Evolutionary conservation across 2,113 vertebrate genomes (phyloP).

Genomic region (Pygoscelis antarcticus): DNA sequence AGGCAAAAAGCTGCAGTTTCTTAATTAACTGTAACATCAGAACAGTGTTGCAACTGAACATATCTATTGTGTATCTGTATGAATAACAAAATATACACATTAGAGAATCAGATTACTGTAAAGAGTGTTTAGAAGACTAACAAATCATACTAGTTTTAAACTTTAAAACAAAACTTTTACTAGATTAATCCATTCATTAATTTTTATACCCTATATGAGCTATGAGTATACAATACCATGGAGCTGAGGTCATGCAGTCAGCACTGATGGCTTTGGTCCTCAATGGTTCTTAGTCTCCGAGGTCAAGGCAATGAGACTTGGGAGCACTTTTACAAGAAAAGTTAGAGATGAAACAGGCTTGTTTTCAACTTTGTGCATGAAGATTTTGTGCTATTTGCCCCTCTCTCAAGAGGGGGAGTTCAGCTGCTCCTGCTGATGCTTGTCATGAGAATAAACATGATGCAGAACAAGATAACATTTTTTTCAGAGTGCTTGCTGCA

Average conservation of each 20-base stretch:
- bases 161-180: not conserved
- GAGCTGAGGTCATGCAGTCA: not conserved
- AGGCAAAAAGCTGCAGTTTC: not conserved
- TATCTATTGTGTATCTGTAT: not conserved
- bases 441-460: not conserved
- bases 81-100: not conserved
- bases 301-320: not conserved
- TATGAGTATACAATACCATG: not conserved
- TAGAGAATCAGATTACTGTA: not conserved
- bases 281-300: not conserved
- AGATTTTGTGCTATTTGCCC: not conserved
- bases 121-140: not conserved
- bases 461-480: not conserved
- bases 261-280: not conserved
- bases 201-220: not conserved
- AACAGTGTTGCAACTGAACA: not conserved
- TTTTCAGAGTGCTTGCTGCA: not conserved
- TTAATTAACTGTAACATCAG: not conserved
- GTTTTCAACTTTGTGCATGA: not conserved
- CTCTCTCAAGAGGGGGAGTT: not conserved
- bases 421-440: not conserved
- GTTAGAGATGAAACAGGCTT: not conserved
- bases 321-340: not conserved
- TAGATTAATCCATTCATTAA: not conserved
- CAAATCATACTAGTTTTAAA: not conserved